Evolutionary conservation across 2,797 vertebrate species (phyloP).

Genomic region (Momotus momota): DNA sequence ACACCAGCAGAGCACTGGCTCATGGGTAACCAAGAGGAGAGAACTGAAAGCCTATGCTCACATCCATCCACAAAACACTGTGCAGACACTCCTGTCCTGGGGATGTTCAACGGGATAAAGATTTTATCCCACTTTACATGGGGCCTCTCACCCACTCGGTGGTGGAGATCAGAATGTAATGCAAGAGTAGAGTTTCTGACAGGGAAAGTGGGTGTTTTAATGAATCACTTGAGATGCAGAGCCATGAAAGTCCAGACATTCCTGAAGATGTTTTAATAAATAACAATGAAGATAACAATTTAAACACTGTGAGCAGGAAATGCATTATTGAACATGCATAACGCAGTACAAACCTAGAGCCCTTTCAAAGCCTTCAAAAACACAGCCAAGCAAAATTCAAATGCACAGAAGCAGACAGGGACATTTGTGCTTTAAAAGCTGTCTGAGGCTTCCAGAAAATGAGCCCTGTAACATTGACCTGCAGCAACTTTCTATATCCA

Average conservation of each 20-base stretch:
- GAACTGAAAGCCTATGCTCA: neutral
- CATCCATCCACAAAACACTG: neutral
- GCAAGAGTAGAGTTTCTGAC: slow-evolving; percentile 3
- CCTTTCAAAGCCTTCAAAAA: slow-evolving; percentile 30
- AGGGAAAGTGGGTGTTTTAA: slow-evolving; percentile 26
- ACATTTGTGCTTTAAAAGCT: neutral
- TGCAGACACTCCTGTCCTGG: neutral
- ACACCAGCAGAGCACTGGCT: neutral
- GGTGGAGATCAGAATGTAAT: slow-evolving; percentile 6
- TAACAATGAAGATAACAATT: slow-evolving; percentile 68
- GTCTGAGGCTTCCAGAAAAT: neutral
- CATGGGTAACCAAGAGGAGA: neutral
- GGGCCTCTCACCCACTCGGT: neutral
- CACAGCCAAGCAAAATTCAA: slow-evolving; percentile 12
- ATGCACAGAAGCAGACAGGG: neutral
- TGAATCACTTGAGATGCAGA: slow-evolving; percentile 64
- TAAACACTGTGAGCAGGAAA: slow-evolving; percentile 53
- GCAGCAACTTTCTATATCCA: fast-evolving
- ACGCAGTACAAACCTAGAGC: slow-evolving; percentile 8
- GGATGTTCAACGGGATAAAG: neutral
- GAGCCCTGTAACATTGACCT: neutral
- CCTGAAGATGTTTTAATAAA: slow-evolving; percentile 70
- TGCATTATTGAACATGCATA: slow-evolving; percentile 65
- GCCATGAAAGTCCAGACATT: slow-evolving; percentile 50
- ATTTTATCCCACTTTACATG: neutral